A percentile compares a stretch with the other conserved stretches of the same genome.
These are phyloP conservation scores for Drosophila santomea DNA, from an alignment of 1,140 invertebrate genomes.

Conservation along the genomic window DNA sequence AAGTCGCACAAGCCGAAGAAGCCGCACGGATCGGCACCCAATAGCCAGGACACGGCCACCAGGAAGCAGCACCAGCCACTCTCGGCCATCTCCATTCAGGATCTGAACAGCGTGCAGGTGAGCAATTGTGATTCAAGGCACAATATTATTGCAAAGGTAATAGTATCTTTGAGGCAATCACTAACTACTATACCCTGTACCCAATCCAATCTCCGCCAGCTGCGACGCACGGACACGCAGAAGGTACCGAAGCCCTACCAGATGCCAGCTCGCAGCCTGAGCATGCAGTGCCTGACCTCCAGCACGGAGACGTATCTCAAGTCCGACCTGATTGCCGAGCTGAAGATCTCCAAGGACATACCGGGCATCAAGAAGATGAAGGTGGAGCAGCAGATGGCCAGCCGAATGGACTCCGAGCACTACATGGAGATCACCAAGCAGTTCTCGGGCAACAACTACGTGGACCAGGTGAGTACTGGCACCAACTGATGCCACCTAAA, in stretches of 20 bases:
- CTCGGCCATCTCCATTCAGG: slow-evolving; percentile 93
- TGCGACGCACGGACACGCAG: slow-evolving; percentile 91
- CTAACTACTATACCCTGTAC: background rate
- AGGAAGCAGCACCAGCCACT: slow-evolving; percentile 88
- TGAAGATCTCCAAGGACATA: slow-evolving; percentile 95
- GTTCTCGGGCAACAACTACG: slow-evolving; percentile 94
- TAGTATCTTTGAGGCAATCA: too few relatives aligned
- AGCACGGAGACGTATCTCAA: slow-evolving; percentile 91
- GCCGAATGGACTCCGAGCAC: slow-evolving; percentile 91
- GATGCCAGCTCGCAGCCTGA: slow-evolving; percentile 90
- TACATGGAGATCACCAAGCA: slow-evolving; percentile 93
- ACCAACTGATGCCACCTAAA: background rate
- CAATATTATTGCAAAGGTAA: too few relatives aligned
- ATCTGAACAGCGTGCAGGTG: slow-evolving; percentile 91
- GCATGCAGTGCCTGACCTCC: slow-evolving; percentile 88
- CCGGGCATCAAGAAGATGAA: slow-evolving; percentile 95
- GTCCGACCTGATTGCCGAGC: slow-evolving; percentile 94
- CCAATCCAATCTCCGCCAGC: slow-evolving; percentile 55
- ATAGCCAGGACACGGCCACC: slow-evolving; percentile 83
- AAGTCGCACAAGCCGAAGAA: slow-evolving; percentile 73
- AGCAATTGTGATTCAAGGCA: background rate
- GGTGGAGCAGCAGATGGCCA: slow-evolving; percentile 93
- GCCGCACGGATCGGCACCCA: slow-evolving; percentile 85
- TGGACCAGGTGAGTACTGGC: slow-evolving; percentile 90
- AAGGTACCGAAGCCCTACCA: slow-evolving; percentile 91